Evolutionary conservation across 1,140 invertebrate species (phyloP).

Genomic region (Solen grandis): DNA sequence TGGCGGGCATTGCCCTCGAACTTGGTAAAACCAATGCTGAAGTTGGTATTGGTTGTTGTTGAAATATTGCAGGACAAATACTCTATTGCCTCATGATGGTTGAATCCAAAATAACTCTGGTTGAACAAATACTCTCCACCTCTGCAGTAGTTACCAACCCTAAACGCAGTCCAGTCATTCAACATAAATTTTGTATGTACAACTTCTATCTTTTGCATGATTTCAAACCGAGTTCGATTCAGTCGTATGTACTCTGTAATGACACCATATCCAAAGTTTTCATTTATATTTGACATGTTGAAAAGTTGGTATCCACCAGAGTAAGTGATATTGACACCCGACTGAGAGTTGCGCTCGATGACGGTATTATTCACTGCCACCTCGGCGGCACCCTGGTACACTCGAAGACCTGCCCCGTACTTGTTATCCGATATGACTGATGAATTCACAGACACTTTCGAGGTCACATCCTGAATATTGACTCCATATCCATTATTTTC

Average conservation of each 20-base stretch:
- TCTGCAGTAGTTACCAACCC: slow-evolving; percentile 79
- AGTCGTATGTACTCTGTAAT: slow-evolving; percentile 73
- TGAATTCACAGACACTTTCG: slow-evolving; percentile 74
- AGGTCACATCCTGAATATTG: slow-evolving; percentile 77
- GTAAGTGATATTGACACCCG: slow-evolving; percentile 90
- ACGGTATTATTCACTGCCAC: slow-evolving; percentile 75
- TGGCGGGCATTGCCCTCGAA: slow-evolving; percentile 77
- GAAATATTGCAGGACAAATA: slow-evolving; percentile 78
- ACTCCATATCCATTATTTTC: slow-evolving; percentile 79
- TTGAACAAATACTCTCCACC: slow-evolving; percentile 74
- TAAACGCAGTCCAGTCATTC: slow-evolving; percentile 76
- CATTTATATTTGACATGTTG: slow-evolving; percentile 87
- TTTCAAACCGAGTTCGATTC: slow-evolving; percentile 73
- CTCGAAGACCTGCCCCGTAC: slow-evolving; percentile 78
- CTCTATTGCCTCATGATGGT: slow-evolving; percentile 76
- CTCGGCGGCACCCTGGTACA: slow-evolving; percentile 79
- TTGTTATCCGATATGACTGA: slow-evolving; percentile 73
- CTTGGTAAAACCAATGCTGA: slow-evolving; percentile 76
- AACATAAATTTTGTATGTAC: slow-evolving; percentile 67
- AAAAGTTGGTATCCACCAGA: slow-evolving; percentile 94
- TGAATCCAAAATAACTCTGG: slow-evolving; percentile 73
- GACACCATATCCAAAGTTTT: slow-evolving; percentile 77
- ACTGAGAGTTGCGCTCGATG: slow-evolving; percentile 70
- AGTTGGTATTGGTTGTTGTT: slow-evolving; percentile 67
- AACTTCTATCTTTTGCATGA: slow-evolving; percentile 70